Evolutionary conservation across 2,888 invertebrate species (phyloP), one percentile per base, ranked within the genome.

Genomic region (Coenonympha arcania): DNA sequence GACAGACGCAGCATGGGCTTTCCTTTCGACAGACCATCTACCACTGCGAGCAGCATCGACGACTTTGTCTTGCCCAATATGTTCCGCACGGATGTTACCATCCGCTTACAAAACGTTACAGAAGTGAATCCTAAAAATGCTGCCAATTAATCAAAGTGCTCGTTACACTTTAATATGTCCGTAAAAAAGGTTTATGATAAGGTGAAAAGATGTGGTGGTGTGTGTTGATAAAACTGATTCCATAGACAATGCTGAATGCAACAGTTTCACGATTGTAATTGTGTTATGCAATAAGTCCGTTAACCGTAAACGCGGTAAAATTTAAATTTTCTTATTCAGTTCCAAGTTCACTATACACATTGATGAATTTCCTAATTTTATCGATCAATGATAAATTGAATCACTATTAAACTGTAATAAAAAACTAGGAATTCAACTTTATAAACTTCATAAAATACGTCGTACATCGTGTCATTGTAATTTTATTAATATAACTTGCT

Each of bases 1-100:
- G 95, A 95, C 79, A 87, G 89, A 22, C 89, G 93, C 51, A 75
- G 93, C 6, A 95, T 95, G 95, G 95, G 95, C 34, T 95, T 88
- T 84, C 95, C 95, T 8, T 92, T 92, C 87, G 91, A 92, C 72
- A 83, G 92, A 16, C 88, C 90, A 11, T 81, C 89, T 1, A 65
- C 70, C 50, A 87, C 88, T 1, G 90, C 89, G 22, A 78, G 85
- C 57, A 89, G 78, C 49, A 76, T 92, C 42, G 75, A 86, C 19
- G 88, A 90, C 65, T 92, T 92, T 72, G 73, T 90, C 15, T 89
- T 90, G 2, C 79, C 89, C 1, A 94, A 94, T 68, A 94, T 94
- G 93, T 75, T 81, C 6, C 85, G 89, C 2, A 83, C 87, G 34
- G 90, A 91, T 59, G 73, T 93, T 44, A 87, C 76, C n/a, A 89